Evolutionary conservation across 2,113 vertebrate genomes (phyloP).

Genomic region (Crypturellus undulatus): DNA sequence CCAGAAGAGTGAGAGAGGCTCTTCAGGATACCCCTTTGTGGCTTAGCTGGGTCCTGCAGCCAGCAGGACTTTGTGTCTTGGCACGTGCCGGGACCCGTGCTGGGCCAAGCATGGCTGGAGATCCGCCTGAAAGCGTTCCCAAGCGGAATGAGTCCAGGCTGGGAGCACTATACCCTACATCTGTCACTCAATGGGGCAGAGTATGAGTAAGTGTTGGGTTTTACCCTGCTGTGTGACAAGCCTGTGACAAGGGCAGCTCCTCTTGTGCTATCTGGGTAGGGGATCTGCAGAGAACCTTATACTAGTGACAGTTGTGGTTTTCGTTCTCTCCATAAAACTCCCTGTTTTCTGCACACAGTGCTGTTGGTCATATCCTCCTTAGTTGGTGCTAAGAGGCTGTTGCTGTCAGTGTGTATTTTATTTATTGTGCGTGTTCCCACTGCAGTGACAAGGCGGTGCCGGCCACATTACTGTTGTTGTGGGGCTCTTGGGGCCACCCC

Average conservation of each 20-base stretch:
- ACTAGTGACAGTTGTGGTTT: neutral
- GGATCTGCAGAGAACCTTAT: accelerated
- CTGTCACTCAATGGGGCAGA: neutral
- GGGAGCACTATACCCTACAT: neutral
- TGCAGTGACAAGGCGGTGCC: neutral
- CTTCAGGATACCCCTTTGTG: neutral
- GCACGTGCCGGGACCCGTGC: accelerated
- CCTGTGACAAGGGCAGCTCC: neutral
- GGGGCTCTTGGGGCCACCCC: neutral
- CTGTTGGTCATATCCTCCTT: neutral
- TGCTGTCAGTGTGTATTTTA: neutral
- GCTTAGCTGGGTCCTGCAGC: neutral
- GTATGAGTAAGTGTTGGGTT: neutral
- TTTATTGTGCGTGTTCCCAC: neutral
- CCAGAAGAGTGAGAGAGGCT: neutral
- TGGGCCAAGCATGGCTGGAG: neutral
- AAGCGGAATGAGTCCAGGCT: neutral
- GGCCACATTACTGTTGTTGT: neutral
- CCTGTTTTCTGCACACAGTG: neutral
- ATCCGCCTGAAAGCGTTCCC: neutral
- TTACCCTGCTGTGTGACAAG: too few species aligned
- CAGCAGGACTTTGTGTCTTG: neutral
- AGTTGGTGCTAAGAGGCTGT: neutral
- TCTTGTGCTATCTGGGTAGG: too few species aligned
- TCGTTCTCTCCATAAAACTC: neutral